These are phyloP conservation scores for Drosophila infuscata DNA, from an alignment of 2,888 invertebrate genomes.

Conservation along the genomic window DNA sequence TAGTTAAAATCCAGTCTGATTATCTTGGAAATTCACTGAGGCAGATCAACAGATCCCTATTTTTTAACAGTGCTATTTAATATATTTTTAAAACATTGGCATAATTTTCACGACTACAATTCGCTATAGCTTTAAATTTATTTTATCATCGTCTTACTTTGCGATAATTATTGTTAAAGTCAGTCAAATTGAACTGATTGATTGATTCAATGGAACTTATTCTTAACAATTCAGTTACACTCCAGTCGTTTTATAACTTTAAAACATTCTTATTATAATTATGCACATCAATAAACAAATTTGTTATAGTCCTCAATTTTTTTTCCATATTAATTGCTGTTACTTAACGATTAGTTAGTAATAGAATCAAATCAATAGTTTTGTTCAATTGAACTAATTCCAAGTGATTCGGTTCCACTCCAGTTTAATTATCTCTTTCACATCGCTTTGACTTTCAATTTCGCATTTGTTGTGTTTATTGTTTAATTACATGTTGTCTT, in stretches of 20 bases:
- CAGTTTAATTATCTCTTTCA: constrained; percentile 1
- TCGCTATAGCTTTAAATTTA: too few relatives aligned
- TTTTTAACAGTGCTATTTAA: neutral
- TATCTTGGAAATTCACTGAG: neutral
- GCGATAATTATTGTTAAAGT: neutral
- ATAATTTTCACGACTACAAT: too few relatives aligned
- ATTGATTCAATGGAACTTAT: neutral
- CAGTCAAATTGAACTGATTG: too few relatives aligned
- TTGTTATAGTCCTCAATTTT: neutral
- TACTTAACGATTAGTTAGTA: neutral
- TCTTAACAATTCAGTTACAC: neutral
- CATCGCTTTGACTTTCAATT: constrained; percentile 32
- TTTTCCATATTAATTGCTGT: neutral
- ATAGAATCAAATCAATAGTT: neutral
- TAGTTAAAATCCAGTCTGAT: neutral
- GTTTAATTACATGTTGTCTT: constrained; percentile 61
- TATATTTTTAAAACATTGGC: too few relatives aligned
- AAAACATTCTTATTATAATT: neutral
- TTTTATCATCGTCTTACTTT: too few relatives aligned
- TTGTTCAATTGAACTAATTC: neutral
- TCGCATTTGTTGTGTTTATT: constrained; percentile 54
- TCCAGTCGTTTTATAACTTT: neutral
- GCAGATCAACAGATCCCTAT: neutral
- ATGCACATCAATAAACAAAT: neutral
- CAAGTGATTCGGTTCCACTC: neutral